Evolutionary conservation across 1,140 invertebrate genomes (phyloP).

Genomic region (Aleiodes sp.): DNA sequence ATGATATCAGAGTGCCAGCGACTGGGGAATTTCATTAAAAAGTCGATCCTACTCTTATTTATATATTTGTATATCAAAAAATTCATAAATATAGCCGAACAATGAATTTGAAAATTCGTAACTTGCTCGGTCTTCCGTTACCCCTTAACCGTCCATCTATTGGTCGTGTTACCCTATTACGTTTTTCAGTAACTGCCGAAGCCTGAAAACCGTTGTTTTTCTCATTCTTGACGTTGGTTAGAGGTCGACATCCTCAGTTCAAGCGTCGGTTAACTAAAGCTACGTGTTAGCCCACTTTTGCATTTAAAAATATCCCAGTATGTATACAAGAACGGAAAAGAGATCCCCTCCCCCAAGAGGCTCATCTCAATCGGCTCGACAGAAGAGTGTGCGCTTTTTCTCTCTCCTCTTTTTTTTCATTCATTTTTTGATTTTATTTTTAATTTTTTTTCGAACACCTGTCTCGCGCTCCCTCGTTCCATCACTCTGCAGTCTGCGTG

Average conservation of each 20-base stretch:
- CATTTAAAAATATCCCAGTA: conserved; percentile 34
- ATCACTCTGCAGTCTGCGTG: too few species aligned
- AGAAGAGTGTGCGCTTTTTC: background rate
- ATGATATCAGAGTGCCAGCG: too few species aligned
- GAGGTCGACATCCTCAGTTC: conserved; percentile 15
- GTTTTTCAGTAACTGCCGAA: background rate
- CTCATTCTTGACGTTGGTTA: background rate
- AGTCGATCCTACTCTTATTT: too few species aligned
- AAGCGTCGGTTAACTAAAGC: background rate
- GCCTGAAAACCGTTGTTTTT: too few species aligned
- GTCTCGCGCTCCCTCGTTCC: too few species aligned
- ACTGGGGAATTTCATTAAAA: too few species aligned
- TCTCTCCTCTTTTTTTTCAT: conserved; percentile 5
- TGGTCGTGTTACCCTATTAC: too few species aligned
- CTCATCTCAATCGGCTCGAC: background rate
- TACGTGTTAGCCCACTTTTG: conserved; percentile 33
- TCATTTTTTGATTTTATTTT: background rate
- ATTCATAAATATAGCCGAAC: too few species aligned
- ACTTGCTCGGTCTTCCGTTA: too few species aligned
- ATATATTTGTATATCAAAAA: too few species aligned
- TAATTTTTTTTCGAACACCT: background rate
- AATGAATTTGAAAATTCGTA: too few species aligned
- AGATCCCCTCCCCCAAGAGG: background rate
- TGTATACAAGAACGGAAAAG: conserved; percentile 18
- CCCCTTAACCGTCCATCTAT: too few species aligned